phyloP scores from a whole-genome alignment of 1,140 invertebrate genomes.

The Hylaeus volcanicus region DNA sequence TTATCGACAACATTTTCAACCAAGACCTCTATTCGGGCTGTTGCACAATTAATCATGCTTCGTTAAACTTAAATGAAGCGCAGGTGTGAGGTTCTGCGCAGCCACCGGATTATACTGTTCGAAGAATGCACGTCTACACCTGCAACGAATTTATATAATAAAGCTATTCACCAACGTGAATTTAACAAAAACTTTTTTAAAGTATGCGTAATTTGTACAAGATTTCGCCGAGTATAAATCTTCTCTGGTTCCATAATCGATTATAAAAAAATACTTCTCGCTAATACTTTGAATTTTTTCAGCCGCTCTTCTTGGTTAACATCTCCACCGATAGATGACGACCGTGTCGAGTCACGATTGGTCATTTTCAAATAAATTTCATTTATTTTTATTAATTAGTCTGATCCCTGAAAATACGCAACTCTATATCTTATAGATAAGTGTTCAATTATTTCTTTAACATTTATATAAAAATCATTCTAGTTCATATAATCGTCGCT shows the following conservation, averaged over 20 bases:
- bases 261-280: not conserved
- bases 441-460: too few species aligned
- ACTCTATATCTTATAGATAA: too few species aligned
- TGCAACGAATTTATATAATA: too few species aligned
- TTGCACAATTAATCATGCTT: conserved; percentile 63
- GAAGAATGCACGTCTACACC: not conserved
- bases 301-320: conserved; percentile 13
- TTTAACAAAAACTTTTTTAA: not conserved
- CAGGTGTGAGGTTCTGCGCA: conserved; percentile 62
- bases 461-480: too few species aligned
- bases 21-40: conserved; percentile 61
- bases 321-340: not conserved
- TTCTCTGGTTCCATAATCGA: not conserved
- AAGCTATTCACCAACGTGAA: not conserved
- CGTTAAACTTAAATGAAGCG: conserved; percentile 54
- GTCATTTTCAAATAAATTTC: too few species aligned
- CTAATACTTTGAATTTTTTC: conserved; percentile 3
- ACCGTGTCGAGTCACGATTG: too few species aligned
- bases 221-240: not conserved
- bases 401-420: too few species aligned
- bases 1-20: conserved; percentile 51
- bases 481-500: too few species aligned
- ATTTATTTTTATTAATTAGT: too few species aligned
- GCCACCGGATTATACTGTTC: conserved; percentile 12
- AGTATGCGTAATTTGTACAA: not conserved